These are phyloP conservation scores for Dolichoris vasculosae DNA, from an alignment of 1,140 invertebrate genomes.

Conservation along the genomic window DNA sequence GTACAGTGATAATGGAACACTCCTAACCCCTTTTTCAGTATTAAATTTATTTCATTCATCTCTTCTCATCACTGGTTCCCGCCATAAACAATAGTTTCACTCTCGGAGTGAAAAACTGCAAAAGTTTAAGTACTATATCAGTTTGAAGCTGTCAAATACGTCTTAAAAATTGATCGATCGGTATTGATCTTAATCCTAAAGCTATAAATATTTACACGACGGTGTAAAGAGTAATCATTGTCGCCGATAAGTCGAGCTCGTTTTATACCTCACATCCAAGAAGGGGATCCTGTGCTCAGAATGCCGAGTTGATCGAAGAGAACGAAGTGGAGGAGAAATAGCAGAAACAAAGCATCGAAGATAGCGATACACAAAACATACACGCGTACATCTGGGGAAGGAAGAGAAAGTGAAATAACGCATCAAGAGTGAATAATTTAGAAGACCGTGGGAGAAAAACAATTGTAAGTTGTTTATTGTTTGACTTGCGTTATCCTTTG, in stretches of 20 bases:
- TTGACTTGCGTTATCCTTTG: neutral
- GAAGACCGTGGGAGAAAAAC: neutral
- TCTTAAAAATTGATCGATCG: neutral
- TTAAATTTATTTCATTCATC: neutral
- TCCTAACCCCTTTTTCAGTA: neutral
- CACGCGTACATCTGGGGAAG: neutral
- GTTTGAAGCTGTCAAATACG: neutral
- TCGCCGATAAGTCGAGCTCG: neutral
- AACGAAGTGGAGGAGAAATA: neutral
- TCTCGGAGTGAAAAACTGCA: neutral
- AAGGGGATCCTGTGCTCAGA: neutral
- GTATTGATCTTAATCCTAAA: conserved; percentile 6
- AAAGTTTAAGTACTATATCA: neutral
- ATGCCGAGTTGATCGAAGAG: neutral
- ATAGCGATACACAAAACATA: neutral
- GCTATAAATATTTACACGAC: neutral
- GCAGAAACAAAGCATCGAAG: neutral
- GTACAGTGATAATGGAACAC: neutral
- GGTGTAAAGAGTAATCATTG: too few species aligned
- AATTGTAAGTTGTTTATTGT: neutral
- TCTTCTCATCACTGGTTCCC: neutral
- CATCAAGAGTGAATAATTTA: neutral
- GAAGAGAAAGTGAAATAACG: neutral
- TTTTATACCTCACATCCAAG: neutral
- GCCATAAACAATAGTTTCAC: neutral